Evolutionary conservation across 1,140 invertebrate species (phyloP).

Genomic region (Lanistes nyassanus): DNA sequence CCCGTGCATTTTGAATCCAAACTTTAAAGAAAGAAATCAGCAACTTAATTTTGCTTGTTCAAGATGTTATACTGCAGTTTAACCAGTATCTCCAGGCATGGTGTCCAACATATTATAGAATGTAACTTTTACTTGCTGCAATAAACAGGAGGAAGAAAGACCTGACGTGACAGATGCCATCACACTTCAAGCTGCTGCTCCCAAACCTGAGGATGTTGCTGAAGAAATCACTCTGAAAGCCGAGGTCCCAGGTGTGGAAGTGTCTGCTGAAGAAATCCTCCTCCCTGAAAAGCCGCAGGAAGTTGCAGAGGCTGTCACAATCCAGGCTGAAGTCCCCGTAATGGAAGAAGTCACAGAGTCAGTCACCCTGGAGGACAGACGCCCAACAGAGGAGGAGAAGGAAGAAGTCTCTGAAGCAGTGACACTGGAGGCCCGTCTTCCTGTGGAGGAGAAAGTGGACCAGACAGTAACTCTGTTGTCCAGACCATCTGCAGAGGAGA

Average conservation of each 20-base stretch:
- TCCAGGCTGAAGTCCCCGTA: slow-evolving; percentile 17
- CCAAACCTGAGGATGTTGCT: slow-evolving; percentile 15
- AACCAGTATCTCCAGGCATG: no score
- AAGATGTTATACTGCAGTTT: no score
- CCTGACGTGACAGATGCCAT: slow-evolving; percentile 3
- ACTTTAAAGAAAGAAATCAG: no score
- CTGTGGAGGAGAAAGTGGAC: background rate
- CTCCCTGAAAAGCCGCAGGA: slow-evolving; percentile 12
- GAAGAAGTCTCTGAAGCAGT: slow-evolving; percentile 17
- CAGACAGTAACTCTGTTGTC: no score
- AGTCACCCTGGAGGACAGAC: background rate
- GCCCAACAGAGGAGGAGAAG: slow-evolving; percentile 5
- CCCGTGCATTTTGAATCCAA: no score
- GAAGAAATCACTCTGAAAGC: slow-evolving; percentile 15
- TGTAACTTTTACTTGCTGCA: no score
- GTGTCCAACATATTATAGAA: no score
- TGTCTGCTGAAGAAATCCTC: slow-evolving; percentile 1
- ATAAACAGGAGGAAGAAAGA: background rate
- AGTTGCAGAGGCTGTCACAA: slow-evolving; percentile 30
- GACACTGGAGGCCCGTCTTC: background rate
- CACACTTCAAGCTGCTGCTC: slow-evolving; percentile 12
- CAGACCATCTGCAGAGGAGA: slow-evolving; percentile 12
- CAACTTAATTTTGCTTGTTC: no score
- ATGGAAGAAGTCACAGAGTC: slow-evolving; percentile 18
- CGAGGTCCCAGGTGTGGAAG: slow-evolving; percentile 8